phyloP scores from a whole-genome alignment of 2,797 vertebrate genomes.

The Chromis chromis region DNA sequence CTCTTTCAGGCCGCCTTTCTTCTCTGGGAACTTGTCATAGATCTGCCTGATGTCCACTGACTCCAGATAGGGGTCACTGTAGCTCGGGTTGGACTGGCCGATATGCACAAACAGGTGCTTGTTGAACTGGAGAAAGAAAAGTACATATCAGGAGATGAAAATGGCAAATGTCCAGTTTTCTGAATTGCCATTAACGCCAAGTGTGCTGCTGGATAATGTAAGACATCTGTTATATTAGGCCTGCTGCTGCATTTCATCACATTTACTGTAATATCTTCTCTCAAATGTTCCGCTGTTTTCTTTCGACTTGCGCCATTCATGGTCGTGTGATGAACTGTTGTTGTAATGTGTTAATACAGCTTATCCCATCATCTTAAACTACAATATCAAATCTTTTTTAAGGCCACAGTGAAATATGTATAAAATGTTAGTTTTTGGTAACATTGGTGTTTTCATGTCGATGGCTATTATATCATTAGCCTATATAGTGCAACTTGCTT shows the following conservation, averaged over 20 bases:
- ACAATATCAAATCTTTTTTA: neutral
- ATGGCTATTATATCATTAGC: neutral
- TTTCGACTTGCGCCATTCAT: slow-evolving; percentile 4
- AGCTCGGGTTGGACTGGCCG: slow-evolving; percentile 92
- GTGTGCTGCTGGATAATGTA: neutral
- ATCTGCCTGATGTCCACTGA: slow-evolving; percentile 96
- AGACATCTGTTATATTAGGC: slow-evolving; percentile 37
- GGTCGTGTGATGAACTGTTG: slow-evolving; percentile 6
- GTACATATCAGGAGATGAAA: slow-evolving; percentile 49
- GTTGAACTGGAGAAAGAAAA: slow-evolving; percentile 86
- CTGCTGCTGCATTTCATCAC: slow-evolving; percentile 27
- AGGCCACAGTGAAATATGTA: neutral
- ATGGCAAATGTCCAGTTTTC: slow-evolving; percentile 40
- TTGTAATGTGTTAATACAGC: neutral
- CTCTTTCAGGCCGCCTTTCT: slow-evolving; percentile 96
- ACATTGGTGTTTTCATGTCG: neutral
- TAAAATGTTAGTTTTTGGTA: neutral
- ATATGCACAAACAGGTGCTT: slow-evolving; percentile 98
- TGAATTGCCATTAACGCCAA: slow-evolving; percentile 19
- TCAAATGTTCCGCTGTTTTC: slow-evolving; percentile 21
- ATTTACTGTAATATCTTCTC: slow-evolving; percentile 39
- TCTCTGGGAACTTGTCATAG: slow-evolving; percentile 97
- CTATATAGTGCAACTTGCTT: neutral
- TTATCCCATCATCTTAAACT: neutral
- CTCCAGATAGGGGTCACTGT: slow-evolving; percentile 93